phyloP scores from a whole-genome alignment of 92 coral and sea anemone species.

The Ricordea florida region DNA sequence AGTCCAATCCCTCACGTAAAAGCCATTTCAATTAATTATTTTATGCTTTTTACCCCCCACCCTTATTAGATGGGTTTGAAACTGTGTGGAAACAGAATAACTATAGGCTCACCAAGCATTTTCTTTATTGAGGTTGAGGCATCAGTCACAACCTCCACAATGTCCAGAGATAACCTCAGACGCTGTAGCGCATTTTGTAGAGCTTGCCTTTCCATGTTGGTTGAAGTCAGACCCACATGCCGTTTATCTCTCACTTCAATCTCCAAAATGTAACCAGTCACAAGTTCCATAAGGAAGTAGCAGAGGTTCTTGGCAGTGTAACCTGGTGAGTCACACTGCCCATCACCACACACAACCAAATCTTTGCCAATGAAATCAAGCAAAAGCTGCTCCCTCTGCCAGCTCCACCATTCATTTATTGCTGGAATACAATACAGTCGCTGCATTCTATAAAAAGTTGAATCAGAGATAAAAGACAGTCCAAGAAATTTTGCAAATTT shows the following conservation, averaged over 20 bases:
- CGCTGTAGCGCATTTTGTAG: constrained; percentile 19
- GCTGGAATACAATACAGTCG: constrained; percentile 2
- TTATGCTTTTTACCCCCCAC: no score
- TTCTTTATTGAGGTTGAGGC: constrained; percentile 47
- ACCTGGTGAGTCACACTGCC: constrained; percentile 62
- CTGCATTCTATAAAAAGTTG: constrained; percentile 10
- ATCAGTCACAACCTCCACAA: constrained; percentile 59
- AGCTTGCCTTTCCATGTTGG: constrained; percentile 42
- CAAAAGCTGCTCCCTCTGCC: neutral
- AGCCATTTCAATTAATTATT: no score
- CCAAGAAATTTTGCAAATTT: constrained; percentile 11
- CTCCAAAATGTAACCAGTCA: constrained; percentile 23
- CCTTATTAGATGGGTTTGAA: neutral
- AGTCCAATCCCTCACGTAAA: no score
- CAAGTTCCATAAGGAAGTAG: constrained; percentile 46
- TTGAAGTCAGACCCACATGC: constrained; percentile 33
- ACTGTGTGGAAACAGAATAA: neutral
- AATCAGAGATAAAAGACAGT: no score
- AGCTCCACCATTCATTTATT: constrained; percentile 6
- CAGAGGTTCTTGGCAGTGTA: constrained; percentile 33
- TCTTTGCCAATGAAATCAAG: neutral
- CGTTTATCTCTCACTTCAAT: constrained; percentile 47
- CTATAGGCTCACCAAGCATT: constrained; percentile 9
- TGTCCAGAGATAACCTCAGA: neutral
- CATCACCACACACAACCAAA: no score